A percentile compares a stretch with the other conserved stretches of the same genome.
Conservation (phyloP, 2,797 vertebrate genomes). For the Pteronotus mesoamericanus region DNA sequence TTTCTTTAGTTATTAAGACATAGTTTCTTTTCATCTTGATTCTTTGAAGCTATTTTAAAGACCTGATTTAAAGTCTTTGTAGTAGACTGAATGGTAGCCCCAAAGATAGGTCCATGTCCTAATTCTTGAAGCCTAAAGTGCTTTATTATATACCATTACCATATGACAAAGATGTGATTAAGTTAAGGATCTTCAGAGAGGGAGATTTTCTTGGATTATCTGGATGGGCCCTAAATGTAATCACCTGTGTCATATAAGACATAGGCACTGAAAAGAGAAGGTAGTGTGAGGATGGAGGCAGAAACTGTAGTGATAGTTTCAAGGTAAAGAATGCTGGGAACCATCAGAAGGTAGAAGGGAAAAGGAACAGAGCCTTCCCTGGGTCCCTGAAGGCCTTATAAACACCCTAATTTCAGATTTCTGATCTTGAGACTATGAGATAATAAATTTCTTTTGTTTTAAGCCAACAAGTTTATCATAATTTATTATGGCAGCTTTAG, state of each 20-base stretch:
- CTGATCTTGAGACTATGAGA: too few species aligned
- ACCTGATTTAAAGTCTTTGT: not conserved
- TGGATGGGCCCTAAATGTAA: not conserved
- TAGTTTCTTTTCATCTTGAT: not conserved
- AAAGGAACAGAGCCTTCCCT: not conserved
- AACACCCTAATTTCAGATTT: too few species aligned
- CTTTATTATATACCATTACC: too few species aligned
- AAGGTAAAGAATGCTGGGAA: not conserved
- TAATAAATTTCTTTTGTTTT: too few species aligned
- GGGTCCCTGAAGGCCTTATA: too few species aligned
- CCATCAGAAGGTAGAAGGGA: not conserved
- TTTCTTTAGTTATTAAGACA: not conserved
- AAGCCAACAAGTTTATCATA: too few species aligned
- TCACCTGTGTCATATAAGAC: not conserved
- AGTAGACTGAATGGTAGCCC: not conserved
- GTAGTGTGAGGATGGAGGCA: not conserved
- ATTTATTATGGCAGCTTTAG: too few species aligned
- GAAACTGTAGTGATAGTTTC: too few species aligned
- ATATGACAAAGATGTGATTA: not conserved
- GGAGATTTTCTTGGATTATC: too few species aligned
- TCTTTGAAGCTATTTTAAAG: not conserved
- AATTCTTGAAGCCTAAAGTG: not conserved
- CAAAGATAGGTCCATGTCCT: not conserved
- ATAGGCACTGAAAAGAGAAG: not conserved
- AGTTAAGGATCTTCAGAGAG: not conserved